Percentiles rank a stretch among this genome's conserved stretches.
phyloP scores from a whole-genome alignment of 2,113 vertebrate species.

The Sinosuthora webbiana region DNA sequence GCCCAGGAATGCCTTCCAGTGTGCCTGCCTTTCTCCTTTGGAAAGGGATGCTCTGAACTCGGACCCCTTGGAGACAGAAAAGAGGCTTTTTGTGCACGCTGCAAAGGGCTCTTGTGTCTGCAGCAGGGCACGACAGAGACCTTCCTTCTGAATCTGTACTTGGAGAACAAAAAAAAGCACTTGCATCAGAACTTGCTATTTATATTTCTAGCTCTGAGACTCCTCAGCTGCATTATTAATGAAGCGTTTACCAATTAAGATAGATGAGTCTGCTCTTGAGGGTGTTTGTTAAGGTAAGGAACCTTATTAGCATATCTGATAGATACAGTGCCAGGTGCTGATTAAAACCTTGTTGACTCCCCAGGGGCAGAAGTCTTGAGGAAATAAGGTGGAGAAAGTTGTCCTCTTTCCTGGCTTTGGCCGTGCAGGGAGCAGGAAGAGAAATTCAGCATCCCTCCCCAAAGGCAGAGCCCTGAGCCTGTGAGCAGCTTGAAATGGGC shows the following conservation, averaged over 20 bases:
- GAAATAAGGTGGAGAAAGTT: conserved; percentile 29
- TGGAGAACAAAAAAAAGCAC: conserved; percentile 23
- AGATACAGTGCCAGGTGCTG: conserved; percentile 68
- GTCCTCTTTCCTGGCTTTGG: conserved; percentile 1
- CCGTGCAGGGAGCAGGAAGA: not conserved
- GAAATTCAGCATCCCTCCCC: not conserved
- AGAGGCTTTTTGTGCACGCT: conserved; percentile 30
- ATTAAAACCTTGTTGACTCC: conserved; percentile 63
- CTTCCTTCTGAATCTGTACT: conserved; percentile 27
- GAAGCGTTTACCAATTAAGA: conserved; percentile 77
- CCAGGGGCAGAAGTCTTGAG: conserved; percentile 35
- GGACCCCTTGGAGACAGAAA: not conserved
- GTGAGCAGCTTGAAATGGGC: not conserved
- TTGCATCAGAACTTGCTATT: conserved; percentile 70
- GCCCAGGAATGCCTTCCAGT: not conserved
- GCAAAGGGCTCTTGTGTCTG: conserved; percentile 50
- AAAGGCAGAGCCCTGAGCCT: not conserved
- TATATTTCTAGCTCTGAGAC: conserved; percentile 62
- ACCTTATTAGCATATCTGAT: conserved; percentile 78
- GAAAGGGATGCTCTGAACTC: conserved; percentile 16
- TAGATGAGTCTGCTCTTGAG: conserved; percentile 75
- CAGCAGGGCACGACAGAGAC: not conserved
- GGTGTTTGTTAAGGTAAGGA: conserved; percentile 78
- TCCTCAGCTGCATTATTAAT: conserved; percentile 77
- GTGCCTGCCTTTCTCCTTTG: not conserved